Evolutionary conservation across 2,113 vertebrate species (phyloP), one percentile per base, ranked within the genome.

Genomic region (Otis tarda): DNA sequence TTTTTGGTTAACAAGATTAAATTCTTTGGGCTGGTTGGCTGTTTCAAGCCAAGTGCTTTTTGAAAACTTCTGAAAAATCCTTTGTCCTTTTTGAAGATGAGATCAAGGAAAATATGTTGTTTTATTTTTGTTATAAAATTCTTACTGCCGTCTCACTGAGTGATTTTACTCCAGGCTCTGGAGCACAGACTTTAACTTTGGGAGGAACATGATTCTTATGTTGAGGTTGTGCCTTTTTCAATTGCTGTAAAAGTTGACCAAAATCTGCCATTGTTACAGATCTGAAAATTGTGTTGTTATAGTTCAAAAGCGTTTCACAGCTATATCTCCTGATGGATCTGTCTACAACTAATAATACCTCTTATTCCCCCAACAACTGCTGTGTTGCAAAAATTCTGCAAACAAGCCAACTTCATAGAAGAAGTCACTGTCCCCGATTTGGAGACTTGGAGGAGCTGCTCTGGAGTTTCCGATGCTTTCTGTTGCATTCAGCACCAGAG

Each of bases 91-190:
- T 76, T 31, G 64, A 93, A 91, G 69, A 60, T 10, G 35, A 79
- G 24, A 64, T 75, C 13, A 84, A 80, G 61, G 39, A 79, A 78
- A 89, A 75, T 14, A 61, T 2, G 5, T 55, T 4, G 41, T 63
- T 95, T 91, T 75, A 33, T 28, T 95, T 94, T 91, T 91, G 27
- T 70, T 64, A 57, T 25, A 45, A 79, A 92, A 73, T 73, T 79
- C 23, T 52, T 69, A 15, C 30, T 73, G 21, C 55, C 7, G 2
- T 86, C 64, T 95, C 59, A 68, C 19, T 30, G 63, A 64, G 57
- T 6, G n/a, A 75, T 78, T 90, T 93, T 90, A 70, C 31, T 84
- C 21, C 30, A 28, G 76, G 12, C n/a, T 75, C 65, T 61, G 41
- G 60, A 82, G n/a, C 24, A 56, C 3, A 49, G 49, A 31, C 21